A percentile compares a stretch with the other conserved stretches of the same genome.
Evolutionary conservation across 2,888 invertebrate species (phyloP).

Genomic region (Metacarcinus magister): DNA sequence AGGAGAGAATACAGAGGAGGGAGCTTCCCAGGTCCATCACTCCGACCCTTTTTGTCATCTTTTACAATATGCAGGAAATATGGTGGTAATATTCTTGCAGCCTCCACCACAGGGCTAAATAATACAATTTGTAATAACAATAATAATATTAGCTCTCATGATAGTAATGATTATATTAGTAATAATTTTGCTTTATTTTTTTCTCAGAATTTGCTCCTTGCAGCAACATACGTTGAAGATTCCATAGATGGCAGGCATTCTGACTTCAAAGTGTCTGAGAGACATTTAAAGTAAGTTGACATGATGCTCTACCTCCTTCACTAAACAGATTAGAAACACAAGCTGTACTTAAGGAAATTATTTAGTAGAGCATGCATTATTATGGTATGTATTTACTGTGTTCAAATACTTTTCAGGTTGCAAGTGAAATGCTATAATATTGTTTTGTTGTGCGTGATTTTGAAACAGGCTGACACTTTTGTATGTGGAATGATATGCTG

Average conservation of each 20-base stretch:
- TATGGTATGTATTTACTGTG: neutral
- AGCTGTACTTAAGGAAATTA: neutral
- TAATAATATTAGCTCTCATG: neutral
- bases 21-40: no score
- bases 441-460: neutral
- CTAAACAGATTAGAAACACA: neutral
- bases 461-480: no score
- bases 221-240: conserved; percentile 80
- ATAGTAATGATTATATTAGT: neutral
- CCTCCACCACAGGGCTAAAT: no score
- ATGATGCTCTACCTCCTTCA: neutral
- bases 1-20: no score
- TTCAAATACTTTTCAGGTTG: neutral
- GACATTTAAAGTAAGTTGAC: conserved; percentile 78
- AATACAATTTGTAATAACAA: no score
- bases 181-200: neutral
- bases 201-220: conserved; percentile 80
- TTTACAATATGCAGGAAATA: no score
- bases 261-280: conserved; percentile 77
- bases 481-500: no score
- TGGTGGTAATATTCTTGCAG: no score
- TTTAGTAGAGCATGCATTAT: neutral
- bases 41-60: no score
- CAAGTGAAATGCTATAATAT: neutral
- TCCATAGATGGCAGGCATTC: conserved; percentile 78